A percentile compares a stretch with the other conserved stretches of the same genome.
phyloP scores from a whole-genome alignment of 2,113 vertebrate genomes.

The Entomyzon cyanotis region DNA sequence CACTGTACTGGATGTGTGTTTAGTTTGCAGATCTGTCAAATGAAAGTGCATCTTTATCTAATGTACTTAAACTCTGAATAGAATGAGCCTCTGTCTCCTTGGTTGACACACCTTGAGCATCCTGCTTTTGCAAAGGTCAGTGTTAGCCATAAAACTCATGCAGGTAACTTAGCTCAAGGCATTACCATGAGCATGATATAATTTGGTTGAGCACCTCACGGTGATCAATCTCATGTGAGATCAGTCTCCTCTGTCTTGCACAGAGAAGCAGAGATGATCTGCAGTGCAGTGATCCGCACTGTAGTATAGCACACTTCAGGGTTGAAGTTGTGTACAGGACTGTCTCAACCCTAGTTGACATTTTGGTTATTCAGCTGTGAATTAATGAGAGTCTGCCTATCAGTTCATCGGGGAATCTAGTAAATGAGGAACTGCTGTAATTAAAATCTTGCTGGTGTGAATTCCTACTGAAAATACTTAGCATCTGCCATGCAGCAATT shows the following conservation, averaged over 20 bases:
- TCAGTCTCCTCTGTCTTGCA: not conserved
- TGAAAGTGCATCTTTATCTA: not conserved
- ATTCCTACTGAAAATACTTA: conserved; percentile 28
- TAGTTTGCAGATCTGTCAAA: not conserved
- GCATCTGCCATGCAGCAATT: not conserved
- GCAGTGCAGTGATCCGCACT: too few relatives aligned
- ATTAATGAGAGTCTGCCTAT: not conserved
- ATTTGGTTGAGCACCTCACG: not conserved
- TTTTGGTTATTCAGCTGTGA: conserved; percentile 15
- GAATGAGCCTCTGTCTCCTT: not conserved
- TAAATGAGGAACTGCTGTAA: conserved; percentile 2
- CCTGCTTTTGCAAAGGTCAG: not conserved
- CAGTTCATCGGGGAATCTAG: conserved; percentile 27
- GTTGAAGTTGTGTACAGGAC: not conserved
- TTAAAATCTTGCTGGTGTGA: conserved; percentile 47
- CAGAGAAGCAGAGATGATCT: not conserved
- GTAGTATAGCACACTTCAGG: not conserved
- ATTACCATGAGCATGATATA: not conserved
- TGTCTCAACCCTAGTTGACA: not conserved
- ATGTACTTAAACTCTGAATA: not conserved
- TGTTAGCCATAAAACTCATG: rapidly evolving
- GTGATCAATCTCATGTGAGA: not conserved
- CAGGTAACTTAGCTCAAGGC: not conserved
- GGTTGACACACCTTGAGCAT: not conserved
- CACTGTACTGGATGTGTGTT: rapidly evolving